Evolutionary conservation across 1,140 invertebrate genomes (phyloP), one percentile per base, ranked within the genome.

Genomic region (Euschistus heros): DNA sequence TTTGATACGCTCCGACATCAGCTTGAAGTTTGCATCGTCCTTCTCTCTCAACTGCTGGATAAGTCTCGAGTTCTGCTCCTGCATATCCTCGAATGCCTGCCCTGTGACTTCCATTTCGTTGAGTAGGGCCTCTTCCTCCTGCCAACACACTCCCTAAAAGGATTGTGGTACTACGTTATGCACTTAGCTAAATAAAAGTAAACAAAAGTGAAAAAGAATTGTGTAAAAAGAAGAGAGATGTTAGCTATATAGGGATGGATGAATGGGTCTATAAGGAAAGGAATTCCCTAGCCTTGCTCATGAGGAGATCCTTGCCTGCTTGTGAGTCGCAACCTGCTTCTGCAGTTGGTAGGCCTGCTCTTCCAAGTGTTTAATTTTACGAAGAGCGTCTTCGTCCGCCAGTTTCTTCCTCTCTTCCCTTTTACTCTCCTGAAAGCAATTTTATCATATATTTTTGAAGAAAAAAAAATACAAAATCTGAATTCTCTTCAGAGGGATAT

Each of bases 21-120:
- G 83, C 77, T 99, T 99, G 73, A 99, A 98, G 77, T 99, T 99
- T 3, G 96, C 95, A 75, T 99, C 96, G 75, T 99, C 97, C 73
- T 98, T 99, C 74, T 99, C 96, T 3, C 93, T 79, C 18, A 99
- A 77, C 75, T 98, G 95, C 72, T 98, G 94, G 61, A 99, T 91
- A 14, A 99, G 80, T 30, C 96, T 79, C 0, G 92, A 92, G 78
- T 99, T 99, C 76, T 98, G 94, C 73, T 98, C 95, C 76, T 98
- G 95, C 94, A 98, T 97, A 73, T 98, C 95, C 77, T 99, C 96
- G 75, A 97, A 98, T 0, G 97, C 97, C 77, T 97, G 94, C 0
- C 96, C 96, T 0, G 95, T 99, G 0, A 98, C 94, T 76, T 99
- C 97, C 92, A 99, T 97, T 77, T 99, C 97, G 74, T 94, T 97